phyloP scores from a whole-genome alignment of 2,113 vertebrate species.

The Erinaceus europaeus region DNA sequence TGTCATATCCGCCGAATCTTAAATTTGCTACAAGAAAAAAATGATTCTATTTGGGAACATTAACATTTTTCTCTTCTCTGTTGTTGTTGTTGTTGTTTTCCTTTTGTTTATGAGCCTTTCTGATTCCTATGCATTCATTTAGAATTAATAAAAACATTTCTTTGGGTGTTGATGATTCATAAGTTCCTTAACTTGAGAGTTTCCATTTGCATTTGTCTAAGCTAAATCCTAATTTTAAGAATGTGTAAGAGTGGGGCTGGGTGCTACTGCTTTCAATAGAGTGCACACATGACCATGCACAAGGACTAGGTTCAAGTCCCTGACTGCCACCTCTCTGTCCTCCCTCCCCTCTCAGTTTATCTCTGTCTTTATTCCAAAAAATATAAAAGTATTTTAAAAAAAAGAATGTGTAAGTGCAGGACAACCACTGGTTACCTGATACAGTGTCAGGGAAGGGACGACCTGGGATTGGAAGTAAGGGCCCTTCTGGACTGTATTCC shows the following conservation, averaged over 20 bases:
- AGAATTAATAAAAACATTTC: constrained; percentile 39
- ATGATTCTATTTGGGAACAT: constrained; percentile 24
- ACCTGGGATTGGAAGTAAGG: background rate
- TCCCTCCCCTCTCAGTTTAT: too few relatives aligned
- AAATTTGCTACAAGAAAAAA: constrained; percentile 23
- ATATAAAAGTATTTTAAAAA: too few relatives aligned
- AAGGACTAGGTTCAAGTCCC: too few relatives aligned
- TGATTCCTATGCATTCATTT: constrained; percentile 24
- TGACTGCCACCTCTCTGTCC: too few relatives aligned
- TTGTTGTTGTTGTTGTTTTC: too few relatives aligned
- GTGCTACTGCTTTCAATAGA: too few relatives aligned
- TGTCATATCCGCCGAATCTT: background rate
- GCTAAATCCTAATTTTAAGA: background rate
- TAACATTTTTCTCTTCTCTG: constrained; percentile 28
- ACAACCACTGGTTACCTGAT: background rate
- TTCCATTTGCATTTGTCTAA: background rate
- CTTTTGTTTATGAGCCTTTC: constrained; percentile 13
- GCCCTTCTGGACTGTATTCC: background rate
- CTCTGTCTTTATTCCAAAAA: too few relatives aligned
- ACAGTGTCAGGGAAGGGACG: background rate
- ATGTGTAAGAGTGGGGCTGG: background rate
- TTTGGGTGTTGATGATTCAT: constrained; percentile 24
- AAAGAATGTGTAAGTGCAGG: too few relatives aligned
- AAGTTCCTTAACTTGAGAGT: background rate
- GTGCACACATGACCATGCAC: too few relatives aligned